Base-by-base conservation (phyloP, 2,113 vertebrate species). In the Arothron firmamentum region DNA sequence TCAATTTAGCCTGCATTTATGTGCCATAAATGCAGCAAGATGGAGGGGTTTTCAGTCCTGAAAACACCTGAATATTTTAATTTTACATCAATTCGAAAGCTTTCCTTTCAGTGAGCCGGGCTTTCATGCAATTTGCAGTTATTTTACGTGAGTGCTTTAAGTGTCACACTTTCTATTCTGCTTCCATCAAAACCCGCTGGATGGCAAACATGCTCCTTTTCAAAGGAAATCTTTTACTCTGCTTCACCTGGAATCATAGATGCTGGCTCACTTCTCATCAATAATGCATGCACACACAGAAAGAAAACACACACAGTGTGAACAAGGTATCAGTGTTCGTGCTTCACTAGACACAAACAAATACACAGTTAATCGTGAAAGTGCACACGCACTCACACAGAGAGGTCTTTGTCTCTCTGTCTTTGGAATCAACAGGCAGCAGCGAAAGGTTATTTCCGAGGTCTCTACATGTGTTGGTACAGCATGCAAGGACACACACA, bases 101-200 rank as follows among this genome's bases (percentile, higher is more conserved):
- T 54, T 82, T 70, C 62, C 56, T 75, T 80, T 85, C 61, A 69
- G 14, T 42, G 34, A 70, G 45, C 45, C 20, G 18, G n/a, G 75
- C 78, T 82, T 78, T 87, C 71, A 77, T 62, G 77, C 76, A 80
- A 80, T 85, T 80, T 81, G 53, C 68, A 65, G 77, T 78, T 83
- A 83, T 80, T 88, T 87, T 78, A 81, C 76, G 62, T 81, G 80
- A 86, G 74, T 82, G 83, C 80, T 76, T 82, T 73, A 69, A 83
- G 67, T 84, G 79, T 73, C 71, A 64, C 74, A 21, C 56, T 67
- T 56, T 23, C 61, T 68, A 15, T 69, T 77, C 62, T 38, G 34
- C 74, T 53, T 62, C 65, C 65, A 64, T 76, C 59, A 82, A 86
- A 71, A 65, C 56, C 63, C 56, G 48, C 67, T 53, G 72, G 23